A percentile compares a stretch with the other conserved stretches of the same genome.
Conservation (phyloP, 2,888 invertebrate species). For the Agrochola macilenta region DNA sequence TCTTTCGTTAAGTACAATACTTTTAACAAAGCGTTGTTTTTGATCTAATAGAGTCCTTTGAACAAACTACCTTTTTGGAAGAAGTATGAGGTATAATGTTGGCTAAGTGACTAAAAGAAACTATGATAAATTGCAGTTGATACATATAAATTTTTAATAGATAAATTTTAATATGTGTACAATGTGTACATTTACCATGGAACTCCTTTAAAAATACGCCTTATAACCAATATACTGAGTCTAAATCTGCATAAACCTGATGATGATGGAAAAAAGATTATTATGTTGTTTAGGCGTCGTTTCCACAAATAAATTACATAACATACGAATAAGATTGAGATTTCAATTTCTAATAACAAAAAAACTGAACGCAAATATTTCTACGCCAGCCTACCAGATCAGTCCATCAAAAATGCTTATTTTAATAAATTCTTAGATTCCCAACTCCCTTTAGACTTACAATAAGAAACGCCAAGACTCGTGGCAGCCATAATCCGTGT, state of each 20-base stretch:
- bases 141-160: background rate
- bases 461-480: slow-evolving; percentile 1
- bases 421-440: slow-evolving; percentile 60
- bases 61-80: slow-evolving; percentile 42
- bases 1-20: slow-evolving; percentile 52
- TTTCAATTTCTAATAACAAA: slow-evolving; percentile 2
- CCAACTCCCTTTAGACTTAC: slow-evolving; percentile 16
- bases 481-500: background rate
- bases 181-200: background rate
- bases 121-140: slow-evolving; percentile 4
- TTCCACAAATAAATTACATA: slow-evolving; percentile 10
- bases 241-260: slow-evolving; percentile 1
- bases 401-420: slow-evolving; percentile 43
- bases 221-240: background rate
- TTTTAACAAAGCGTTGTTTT: slow-evolving; percentile 34
- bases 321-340: background rate
- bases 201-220: background rate
- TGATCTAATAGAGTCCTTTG: slow-evolving; percentile 26
- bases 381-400: slow-evolving; percentile 37
- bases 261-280: background rate
- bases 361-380: slow-evolving; percentile 4
- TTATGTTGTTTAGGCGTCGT: background rate
- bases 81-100: slow-evolving; percentile 41
- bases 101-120: slow-evolving; percentile 20
- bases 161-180: background rate